Base-by-base conservation (phyloP, 2,113 vertebrate genomes). In the Epinephelus moara region DNA sequence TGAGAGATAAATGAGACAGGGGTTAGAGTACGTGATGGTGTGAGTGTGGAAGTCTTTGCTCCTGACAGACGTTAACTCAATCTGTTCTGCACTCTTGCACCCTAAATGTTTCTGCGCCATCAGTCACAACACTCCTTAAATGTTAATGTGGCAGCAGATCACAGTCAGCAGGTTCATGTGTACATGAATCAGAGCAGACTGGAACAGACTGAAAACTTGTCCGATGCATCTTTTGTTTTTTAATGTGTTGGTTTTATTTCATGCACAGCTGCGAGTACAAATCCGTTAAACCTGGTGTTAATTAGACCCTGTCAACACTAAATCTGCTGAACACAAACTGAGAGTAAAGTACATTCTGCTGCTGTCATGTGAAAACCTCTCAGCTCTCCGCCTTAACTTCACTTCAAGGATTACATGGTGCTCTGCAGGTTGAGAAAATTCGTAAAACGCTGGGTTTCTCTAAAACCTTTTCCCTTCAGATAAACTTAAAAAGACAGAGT, bases 101-200 rank as follows among this genome's bases (percentile, higher is more conserved):
- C 81, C 81, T 78, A 30, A 80, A 76, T 62, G 81, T 78, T 85
- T 83, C 45, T 75, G 83, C 85, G 45, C 69, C 80, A 30, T 70
- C 78, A 30, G 76, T 55, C 59, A 25, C 57, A 21, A 64, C 47
- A 11, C 60, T 40, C 59, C 52, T 81, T 64, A 59, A 55, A 85
- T 15, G 70, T 84, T 86, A 83, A 88, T 60, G 83, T 25, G 27
- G 3, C 87, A 9, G 81, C 77, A 52, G 76, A n/a, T 75, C 11
- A 62, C 75, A 68, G 78, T 8, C 52, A 63, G 52, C 4, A 21
- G 42, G 30, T 21, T 63, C 33, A 11, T 5, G 23, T 45, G 42
- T 11, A 45, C 40, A 45, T 52, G 50, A 60, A 60, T 62, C 61
- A 62, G 67, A 63, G 67, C 57, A 27, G 67, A 69, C 25, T 14